Evolutionary conservation across 1,140 invertebrate species (phyloP).

Genomic region (Drosophila sucinea): DNA sequence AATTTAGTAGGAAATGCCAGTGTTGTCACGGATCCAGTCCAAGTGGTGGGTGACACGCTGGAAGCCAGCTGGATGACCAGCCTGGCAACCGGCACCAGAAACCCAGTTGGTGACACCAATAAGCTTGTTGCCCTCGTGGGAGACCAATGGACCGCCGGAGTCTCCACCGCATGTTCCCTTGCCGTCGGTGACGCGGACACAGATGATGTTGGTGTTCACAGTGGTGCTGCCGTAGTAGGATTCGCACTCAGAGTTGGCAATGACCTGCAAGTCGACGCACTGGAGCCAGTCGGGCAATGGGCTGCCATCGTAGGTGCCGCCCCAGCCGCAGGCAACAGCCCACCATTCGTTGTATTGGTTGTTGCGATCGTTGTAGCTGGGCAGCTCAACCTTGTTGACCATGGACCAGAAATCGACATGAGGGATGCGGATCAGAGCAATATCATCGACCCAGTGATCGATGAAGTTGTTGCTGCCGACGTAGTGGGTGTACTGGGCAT

Average conservation of each 20-base stretch:
- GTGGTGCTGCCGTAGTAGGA: constrained; percentile 10
- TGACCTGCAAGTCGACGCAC: constrained; percentile 36
- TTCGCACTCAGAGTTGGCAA: constrained; percentile 18
- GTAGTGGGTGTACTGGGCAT: constrained; percentile 32
- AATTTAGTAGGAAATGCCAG: constrained; percentile 39
- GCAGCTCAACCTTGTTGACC: constrained; percentile 44
- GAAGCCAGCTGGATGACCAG: constrained; percentile 82
- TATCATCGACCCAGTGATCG: constrained; percentile 32
- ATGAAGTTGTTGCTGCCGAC: constrained; percentile 31
- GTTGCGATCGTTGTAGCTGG: constrained; percentile 34
- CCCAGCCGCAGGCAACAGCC: constrained; percentile 48
- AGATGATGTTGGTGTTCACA: constrained; percentile 42
- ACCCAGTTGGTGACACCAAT: constrained; percentile 83
- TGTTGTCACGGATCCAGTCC: constrained; percentile 83
- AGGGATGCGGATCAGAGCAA: constrained; percentile 35
- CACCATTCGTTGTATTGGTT: constrained; percentile 19
- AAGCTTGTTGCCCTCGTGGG: constrained; percentile 74
- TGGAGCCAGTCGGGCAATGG: constrained; percentile 29
- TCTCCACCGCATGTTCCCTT: constrained; percentile 82
- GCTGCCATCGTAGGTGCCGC: constrained; percentile 30
- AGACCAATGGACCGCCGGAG: constrained; percentile 84
- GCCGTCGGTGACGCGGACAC: constrained; percentile 37
- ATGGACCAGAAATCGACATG: constrained; percentile 34
- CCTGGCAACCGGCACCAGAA: constrained; percentile 26
- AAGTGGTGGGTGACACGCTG: constrained; percentile 84